These are phyloP conservation scores for Drosophila kikkawai DNA, from an alignment of 1,140 invertebrate species.

Conservation along the genomic window DNA sequence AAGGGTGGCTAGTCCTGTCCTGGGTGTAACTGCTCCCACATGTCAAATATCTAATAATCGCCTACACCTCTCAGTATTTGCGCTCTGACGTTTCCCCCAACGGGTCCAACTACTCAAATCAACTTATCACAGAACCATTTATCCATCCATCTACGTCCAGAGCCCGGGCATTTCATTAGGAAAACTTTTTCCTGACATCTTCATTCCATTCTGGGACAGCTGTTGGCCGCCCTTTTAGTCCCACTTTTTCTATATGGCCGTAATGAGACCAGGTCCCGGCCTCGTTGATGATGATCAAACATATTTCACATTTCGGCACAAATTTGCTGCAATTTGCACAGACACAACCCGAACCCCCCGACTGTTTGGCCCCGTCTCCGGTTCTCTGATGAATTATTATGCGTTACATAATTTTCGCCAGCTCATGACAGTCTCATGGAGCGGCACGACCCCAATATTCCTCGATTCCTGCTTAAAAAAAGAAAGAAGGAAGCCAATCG, in stretches of 20 bases:
- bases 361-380: background rate
- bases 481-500: conserved; percentile 21
- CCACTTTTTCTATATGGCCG: conserved; percentile 28
- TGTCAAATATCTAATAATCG: conserved; percentile 47
- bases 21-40: conserved; percentile 18
- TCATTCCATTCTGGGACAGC: conserved; percentile 38
- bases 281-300: conserved; percentile 69
- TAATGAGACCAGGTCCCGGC: conserved; percentile 38
- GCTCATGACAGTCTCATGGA: conserved; percentile 70
- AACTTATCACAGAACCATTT: conserved; percentile 30
- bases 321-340: conserved; percentile 80
- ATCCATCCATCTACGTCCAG: conserved; percentile 29
- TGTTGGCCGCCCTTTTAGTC: conserved; percentile 40
- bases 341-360: conserved; percentile 14
- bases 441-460: conserved; percentile 29
- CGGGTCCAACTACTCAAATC: conserved; percentile 18
- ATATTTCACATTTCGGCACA: conserved; percentile 69
- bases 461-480: conserved; percentile 5
- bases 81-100: conserved; percentile 5
- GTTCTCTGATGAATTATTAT: conserved; percentile 77
- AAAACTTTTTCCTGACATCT: conserved; percentile 41
- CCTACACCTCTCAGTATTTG: conserved; percentile 30
- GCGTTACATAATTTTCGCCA: conserved; percentile 80
- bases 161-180: conserved; percentile 45
- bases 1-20: background rate